A percentile compares a stretch with the other conserved stretches of the same genome.
Conservation (phyloP, 2,113 vertebrate species). For the Pungitius pungitius region DNA sequence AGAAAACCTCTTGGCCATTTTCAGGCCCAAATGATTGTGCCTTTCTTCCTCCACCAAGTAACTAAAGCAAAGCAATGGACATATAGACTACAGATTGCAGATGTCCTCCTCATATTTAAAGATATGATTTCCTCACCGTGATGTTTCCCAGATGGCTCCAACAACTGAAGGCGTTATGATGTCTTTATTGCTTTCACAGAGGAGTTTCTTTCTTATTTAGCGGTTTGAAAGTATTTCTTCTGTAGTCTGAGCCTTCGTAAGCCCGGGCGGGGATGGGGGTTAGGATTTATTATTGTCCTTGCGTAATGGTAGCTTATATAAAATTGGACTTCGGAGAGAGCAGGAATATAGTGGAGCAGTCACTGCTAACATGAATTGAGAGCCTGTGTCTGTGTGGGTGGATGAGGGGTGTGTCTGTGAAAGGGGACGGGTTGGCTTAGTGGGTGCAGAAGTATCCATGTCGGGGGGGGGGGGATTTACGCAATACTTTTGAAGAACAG, state of each 20-base stretch:
- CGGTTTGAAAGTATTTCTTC: conserved; percentile 9
- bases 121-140: conserved; percentile 49
- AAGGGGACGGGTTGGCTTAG: conserved; percentile 39
- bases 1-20: not conserved
- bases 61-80: conserved; percentile 36
- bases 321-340: conserved; percentile 32
- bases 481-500: not conserved
- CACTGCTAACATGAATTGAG: conserved; percentile 46
- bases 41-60: conserved; percentile 26
- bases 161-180: conserved; percentile 26
- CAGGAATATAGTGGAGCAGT: conserved; percentile 10
- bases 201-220: conserved; percentile 10
- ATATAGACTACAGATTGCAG: conserved; percentile 28
- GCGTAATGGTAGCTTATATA: conserved; percentile 33
- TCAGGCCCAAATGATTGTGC: not conserved
- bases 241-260: conserved; percentile 19
- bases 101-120: conserved; percentile 31
- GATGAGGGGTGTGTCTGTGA: conserved; percentile 55
- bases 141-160: conserved; percentile 59
- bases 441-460: conserved; percentile 17
- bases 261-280: conserved; percentile 1
- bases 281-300: conserved; percentile 30
- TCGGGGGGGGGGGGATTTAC: conserved; percentile 1
- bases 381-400: conserved; percentile 45
- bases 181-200: conserved; percentile 18